Evolutionary conservation across 2,797 vertebrate genomes (phyloP).

Genomic region (Phalloptychus januarius): DNA sequence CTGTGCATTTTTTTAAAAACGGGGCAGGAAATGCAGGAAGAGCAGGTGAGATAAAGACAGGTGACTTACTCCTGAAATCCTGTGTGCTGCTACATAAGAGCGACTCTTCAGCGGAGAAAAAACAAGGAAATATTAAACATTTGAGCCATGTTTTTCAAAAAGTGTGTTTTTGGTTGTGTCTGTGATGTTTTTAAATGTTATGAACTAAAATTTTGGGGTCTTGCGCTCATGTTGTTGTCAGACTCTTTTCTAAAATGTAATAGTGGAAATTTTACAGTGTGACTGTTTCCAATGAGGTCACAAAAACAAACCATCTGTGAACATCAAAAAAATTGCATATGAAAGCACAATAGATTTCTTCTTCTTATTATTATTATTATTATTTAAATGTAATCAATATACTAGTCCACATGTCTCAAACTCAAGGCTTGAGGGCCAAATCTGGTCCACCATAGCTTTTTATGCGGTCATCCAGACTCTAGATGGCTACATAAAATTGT

Average conservation of each 20-base stretch:
- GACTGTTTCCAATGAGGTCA: neutral
- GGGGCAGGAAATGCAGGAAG: slow-evolving; percentile 1
- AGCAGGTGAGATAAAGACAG: slow-evolving; percentile 18
- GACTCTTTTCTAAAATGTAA: neutral
- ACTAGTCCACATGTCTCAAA: neutral
- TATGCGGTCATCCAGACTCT: too few species aligned
- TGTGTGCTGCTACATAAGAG: neutral
- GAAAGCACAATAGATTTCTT: neutral
- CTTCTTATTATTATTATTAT: neutral
- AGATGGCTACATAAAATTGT: too few species aligned
- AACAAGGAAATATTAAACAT: neutral
- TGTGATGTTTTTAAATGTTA: neutral
- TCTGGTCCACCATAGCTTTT: too few species aligned
- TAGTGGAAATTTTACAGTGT: neutral
- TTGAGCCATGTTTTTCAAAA: neutral
- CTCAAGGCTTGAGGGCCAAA: too few species aligned
- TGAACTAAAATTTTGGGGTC: neutral
- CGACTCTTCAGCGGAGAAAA: neutral
- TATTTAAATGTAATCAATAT: neutral
- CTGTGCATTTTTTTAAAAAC: slow-evolving; percentile 1
- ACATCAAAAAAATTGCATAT: neutral
- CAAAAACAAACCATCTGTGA: neutral
- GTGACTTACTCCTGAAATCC: slow-evolving; percentile 1
- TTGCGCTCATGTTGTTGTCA: neutral
- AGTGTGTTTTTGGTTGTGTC: neutral